Percentiles rank a stretch among this genome's conserved stretches.
phyloP scores from a whole-genome alignment of 2,888 invertebrate genomes.

The Lasiommata megera region DNA sequence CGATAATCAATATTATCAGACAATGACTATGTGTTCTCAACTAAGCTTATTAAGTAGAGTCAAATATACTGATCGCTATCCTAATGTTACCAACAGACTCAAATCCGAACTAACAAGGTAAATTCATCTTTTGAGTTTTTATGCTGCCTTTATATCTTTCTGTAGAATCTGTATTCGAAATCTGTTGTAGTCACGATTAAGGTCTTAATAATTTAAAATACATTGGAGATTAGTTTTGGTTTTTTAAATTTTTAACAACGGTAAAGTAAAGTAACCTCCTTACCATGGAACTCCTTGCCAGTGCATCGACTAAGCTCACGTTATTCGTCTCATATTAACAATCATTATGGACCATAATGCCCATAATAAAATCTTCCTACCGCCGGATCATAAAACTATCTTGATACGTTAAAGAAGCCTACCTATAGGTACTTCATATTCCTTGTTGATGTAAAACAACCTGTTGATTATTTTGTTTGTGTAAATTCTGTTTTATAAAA shows the following conservation, averaged over 20 bases:
- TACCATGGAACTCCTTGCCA: no score
- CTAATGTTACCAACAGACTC: not conserved
- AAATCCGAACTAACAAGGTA: not conserved
- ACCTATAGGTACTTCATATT: no score
- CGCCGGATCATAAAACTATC: not conserved
- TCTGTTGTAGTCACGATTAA: not conserved
- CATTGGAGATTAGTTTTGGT: no score
- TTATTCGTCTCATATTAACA: not conserved
- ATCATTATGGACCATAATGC: not conserved
- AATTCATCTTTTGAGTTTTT: not conserved
- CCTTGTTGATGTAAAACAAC: no score
- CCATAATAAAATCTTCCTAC: not conserved
- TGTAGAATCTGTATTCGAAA: not conserved
- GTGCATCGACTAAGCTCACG: no score
- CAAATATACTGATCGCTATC: not conserved
- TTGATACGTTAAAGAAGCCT: not conserved
- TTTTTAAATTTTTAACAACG: no score
- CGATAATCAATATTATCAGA: not conserved
- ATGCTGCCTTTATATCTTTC: not conserved
- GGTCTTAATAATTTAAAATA: no score
- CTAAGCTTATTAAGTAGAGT: not conserved
- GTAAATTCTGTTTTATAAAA: no score
- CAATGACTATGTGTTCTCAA: constrained; percentile 1
- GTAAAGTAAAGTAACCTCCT: no score
- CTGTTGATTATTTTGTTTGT: no score